These are phyloP conservation scores for Trematocara zebra DNA, from an alignment of 2,113 vertebrate species.

Conservation along the genomic window DNA sequence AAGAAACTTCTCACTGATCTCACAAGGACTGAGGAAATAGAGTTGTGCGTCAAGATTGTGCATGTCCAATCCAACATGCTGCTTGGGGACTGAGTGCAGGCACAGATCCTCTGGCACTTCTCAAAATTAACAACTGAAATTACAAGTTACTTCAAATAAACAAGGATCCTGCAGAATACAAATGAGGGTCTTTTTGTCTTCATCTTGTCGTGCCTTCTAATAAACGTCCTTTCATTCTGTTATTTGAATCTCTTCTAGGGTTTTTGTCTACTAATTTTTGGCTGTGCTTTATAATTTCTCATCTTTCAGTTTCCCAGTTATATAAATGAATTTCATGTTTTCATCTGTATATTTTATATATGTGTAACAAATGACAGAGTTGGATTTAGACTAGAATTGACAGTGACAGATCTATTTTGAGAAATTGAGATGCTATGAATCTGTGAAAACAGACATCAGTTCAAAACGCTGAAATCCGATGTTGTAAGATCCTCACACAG, in stretches of 20 bases:
- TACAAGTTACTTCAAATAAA: background rate
- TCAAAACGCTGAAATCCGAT: background rate
- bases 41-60: background rate
- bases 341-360: background rate
- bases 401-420: background rate
- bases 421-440: background rate
- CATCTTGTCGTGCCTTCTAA: background rate
- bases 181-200: background rate
- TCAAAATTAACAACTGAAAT: background rate
- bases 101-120: background rate
- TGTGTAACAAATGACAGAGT: background rate
- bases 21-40: background rate
- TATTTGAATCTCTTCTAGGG: background rate
- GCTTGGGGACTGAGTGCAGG: background rate
- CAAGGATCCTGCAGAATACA: background rate
- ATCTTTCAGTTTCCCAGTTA: background rate
- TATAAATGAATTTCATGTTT: background rate
- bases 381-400: background rate
- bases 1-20: background rate
- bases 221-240: background rate
- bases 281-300: background rate
- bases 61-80: background rate
- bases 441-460: background rate
- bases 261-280: background rate
- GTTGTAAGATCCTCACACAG: background rate